Base-by-base conservation (phyloP, 2,888 invertebrate species). In the Ceriagrion tenellum region DNA sequence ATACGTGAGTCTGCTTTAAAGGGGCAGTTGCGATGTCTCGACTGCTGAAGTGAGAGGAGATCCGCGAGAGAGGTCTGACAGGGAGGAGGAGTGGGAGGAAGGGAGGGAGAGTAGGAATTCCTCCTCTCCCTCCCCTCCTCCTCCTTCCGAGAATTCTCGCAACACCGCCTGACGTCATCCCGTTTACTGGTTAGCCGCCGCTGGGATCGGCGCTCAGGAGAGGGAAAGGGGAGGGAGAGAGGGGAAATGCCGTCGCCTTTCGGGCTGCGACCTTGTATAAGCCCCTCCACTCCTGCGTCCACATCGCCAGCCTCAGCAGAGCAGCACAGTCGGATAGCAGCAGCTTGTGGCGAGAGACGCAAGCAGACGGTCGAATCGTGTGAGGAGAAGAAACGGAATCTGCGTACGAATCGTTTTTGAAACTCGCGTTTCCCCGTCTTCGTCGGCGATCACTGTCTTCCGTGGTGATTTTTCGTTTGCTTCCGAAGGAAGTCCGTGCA, bases 131-230 rank as follows among this genome's bases (percentile, higher is more conserved):
- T n/a, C n/a, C n/a, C n/a, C n/a, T n/a, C 35, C 35, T 2, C 6
- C 47, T 26, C 26, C 56, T 91, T 91, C 91, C 63, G 30, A 59
- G 91, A 91, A 91, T 63, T 93, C 63, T 93, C 69, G 93, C 93
- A 93, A 93, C 93, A 56, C 93, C 93, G 93, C 93, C 30, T 93
- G 93, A 93, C 93, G 93, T 93, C 93, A 93, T 47, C 40, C 35
- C 63, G 59, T 59, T 59, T 59, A 47, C 93, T 35, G 30, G 74
- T 81, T 35, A 35, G 74, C 69, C 10, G 74, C 69, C 10, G n/a
- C 26, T 8, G 69, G n/a, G 69, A 8, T 47, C 47, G 47, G 47
- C 47, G 47, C 8, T 47, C 4, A 8, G 35, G 74, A 30, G 74
- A 16, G 16, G 74, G 74, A 10, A 35, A 16, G 74, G 30, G 74